phyloP scores from a whole-genome alignment of 2,797 vertebrate species.

The Cossypha dichroa region DNA sequence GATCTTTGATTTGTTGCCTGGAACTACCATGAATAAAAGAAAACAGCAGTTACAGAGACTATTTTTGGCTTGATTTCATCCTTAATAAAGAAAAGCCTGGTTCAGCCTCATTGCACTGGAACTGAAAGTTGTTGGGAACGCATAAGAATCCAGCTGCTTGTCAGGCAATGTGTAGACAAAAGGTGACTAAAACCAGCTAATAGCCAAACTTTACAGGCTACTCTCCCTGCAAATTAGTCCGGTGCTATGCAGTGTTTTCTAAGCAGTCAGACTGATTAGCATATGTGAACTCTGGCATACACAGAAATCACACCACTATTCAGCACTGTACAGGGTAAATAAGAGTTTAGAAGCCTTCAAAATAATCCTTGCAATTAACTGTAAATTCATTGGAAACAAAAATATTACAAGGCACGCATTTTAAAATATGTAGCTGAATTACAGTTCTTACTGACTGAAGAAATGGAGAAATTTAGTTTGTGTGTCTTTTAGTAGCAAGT shows the following conservation, averaged over 20 bases:
- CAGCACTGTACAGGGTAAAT: neutral
- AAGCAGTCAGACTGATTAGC: neutral
- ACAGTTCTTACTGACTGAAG: neutral
- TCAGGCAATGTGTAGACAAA: neutral
- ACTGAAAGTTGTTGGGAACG: neutral
- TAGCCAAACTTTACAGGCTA: neutral
- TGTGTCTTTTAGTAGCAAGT: neutral
- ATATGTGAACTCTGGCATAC: neutral
- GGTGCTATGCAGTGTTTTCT: neutral
- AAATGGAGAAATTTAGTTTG: neutral
- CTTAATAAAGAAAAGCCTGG: neutral
- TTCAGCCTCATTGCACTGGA: neutral
- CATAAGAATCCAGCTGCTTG: neutral
- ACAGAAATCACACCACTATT: conserved; percentile 2
- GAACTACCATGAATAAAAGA: neutral
- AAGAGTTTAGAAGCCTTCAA: neutral
- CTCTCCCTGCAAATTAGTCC: neutral
- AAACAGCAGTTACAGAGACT: neutral
- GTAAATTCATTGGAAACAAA: conserved; percentile 13
- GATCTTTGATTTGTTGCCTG: neutral
- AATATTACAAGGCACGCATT: neutral
- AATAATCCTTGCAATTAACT: neutral
- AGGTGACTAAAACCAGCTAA: neutral
- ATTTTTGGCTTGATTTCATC: neutral
- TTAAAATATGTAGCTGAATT: neutral